Base-by-base conservation (phyloP, 2,888 invertebrate genomes). In the Mystacides longicornis region DNA sequence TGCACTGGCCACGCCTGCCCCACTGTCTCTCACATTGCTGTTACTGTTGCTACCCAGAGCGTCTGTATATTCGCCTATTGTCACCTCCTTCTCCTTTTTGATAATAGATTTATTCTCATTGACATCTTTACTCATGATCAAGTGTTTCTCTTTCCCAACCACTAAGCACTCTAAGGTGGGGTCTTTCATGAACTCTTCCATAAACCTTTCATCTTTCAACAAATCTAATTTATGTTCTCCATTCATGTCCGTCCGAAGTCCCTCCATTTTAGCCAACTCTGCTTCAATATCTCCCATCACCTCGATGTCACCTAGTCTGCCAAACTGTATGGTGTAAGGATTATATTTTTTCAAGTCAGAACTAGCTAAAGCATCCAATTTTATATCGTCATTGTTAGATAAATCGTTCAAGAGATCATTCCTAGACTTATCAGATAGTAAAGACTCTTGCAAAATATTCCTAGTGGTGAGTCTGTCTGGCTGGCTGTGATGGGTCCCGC, bases 241-340 rank as follows among this genome's bases (percentile, higher is more conserved):
- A 64, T 74, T 74, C 55, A 71, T 67, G 62, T 73, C 73, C 52
- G 71, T 73, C 65, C 75, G 75, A 19, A 73, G 62, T 9, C 79
- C 79, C 62, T 81, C 80, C 85, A 86, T 85, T 69, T 85, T 82
- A 45, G 85, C 85, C 37, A 86, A 71, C 59, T 83, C 84, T 52
- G 85, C 85, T 69, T 86, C 86, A 60, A 86, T 85, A 66, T 82
- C 82, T 49, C 80, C 75, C 65, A 82, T 75, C 64, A 78, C 77
- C 67, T 80, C 78, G 64, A 80, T 73, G 60, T 73, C 71, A 14
- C 71, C 72, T 54, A 69, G 22, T 31, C 47, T 51, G 21, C 48
- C 20, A 23, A 51, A 57, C 20, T 56, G 55, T 4, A 57, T 22
- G 9, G 59, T 14, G 33, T 54, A 58, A 4, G 53, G 33, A 47